Conservation (phyloP, 2,888 invertebrate genomes). For the Lepas anatifera region DNA sequence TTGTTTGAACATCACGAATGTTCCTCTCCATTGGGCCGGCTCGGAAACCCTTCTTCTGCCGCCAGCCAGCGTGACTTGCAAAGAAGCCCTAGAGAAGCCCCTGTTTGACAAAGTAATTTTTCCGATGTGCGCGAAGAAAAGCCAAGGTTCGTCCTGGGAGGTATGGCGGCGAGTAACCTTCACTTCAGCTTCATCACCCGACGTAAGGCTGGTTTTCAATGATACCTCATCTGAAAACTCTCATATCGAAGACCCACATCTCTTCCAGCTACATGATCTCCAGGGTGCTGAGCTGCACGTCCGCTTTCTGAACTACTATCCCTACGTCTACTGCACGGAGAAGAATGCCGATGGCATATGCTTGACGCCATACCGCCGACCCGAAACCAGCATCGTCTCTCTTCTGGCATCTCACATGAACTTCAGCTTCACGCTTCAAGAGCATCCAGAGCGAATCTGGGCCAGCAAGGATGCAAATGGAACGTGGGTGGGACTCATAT, state of each 20-base stretch:
- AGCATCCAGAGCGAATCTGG: neutral
- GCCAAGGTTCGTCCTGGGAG: neutral
- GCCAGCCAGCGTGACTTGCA: neutral
- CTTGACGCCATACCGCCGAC: neutral
- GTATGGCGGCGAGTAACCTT: neutral
- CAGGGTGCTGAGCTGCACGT: neutral
- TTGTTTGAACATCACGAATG: neutral
- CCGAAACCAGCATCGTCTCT: neutral
- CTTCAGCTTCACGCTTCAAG: neutral
- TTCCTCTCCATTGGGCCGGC: neutral
- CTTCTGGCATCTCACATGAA: neutral
- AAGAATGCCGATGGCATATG: neutral
- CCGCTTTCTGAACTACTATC: neutral
- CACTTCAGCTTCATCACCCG: too few species aligned
- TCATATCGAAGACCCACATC: too few species aligned
- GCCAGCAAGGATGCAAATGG: constrained; percentile 11
- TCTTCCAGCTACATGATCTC: neutral
- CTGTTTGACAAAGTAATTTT: neutral
- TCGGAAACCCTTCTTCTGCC: neutral
- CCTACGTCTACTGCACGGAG: neutral
- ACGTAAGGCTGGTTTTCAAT: too few species aligned
- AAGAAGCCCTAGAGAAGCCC: neutral
- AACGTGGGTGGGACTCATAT: constrained; percentile 16
- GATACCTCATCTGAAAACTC: too few species aligned
- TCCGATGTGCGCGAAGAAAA: neutral